Base-by-base conservation (phyloP, 2,888 invertebrate genomes). In the Caenorhabditis drosophilae region DNA sequence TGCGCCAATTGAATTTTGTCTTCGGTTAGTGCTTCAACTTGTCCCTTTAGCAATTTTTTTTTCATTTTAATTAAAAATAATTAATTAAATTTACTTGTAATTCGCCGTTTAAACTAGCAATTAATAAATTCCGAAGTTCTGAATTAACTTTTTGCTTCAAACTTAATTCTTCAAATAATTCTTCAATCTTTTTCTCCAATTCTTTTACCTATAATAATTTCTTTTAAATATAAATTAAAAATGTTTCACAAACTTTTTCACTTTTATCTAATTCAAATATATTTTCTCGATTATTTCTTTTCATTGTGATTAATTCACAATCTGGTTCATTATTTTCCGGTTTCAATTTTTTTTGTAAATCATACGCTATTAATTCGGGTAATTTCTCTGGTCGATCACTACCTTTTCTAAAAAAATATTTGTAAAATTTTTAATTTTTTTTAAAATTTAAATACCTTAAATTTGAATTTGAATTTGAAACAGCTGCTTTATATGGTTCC, bases 21-120 rank as follows among this genome's bases (percentile, higher is more conserved):
- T 86, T 93, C 92, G 15, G 92, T 93, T 26, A 96, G 86, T 60
- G 91, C 89, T 82, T 94, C 92, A 2, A 96, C 92, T 83, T 90
- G 89, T 1, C 89, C 90, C 85, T 50, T n/a, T 31, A 18, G 9
- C 31, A 12, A 31, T 31, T 31, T 31, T 31, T 31, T 9, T 31
- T 31, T 31, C 2, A n/a, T n/a, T 31, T 31, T 6, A 12, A 31
- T 31, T 31, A 31, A 31, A 31, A 31, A 31, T 31, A 12, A 12
- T 31, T 31, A 31, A 31, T 9, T 9, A 31, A 31, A 31, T 31
- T 31, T 31, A 31, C 90, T 85, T 93, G 55, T 53, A 95, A 87
- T 85, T 95, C 95, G 85, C 94, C 95, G 7, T 94, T 95, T 76
- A 96, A 91, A 15, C 94, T 93, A 9, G 95, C 94, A 6, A 96